Evolutionary conservation across 2,113 vertebrate genomes (phyloP).

Genomic region (Xiphias gladius): DNA sequence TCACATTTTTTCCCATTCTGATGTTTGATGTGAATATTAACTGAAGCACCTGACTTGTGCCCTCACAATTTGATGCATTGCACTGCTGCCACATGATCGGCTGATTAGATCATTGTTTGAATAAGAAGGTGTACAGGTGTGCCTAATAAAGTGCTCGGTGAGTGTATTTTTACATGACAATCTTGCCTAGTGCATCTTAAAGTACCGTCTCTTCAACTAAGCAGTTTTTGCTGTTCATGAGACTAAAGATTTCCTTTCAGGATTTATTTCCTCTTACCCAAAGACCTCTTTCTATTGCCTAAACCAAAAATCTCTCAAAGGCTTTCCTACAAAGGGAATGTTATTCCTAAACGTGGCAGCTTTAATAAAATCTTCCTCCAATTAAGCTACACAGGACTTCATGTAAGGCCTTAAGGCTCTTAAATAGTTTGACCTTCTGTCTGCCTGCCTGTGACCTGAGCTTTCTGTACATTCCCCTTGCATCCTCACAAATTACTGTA

Average conservation of each 20-base stretch:
- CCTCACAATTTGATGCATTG: too few relatives aligned
- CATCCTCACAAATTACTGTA: slow-evolving; percentile 13
- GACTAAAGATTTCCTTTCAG: slow-evolving; percentile 7
- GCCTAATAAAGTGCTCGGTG: background rate
- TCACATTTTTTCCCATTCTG: too few relatives aligned
- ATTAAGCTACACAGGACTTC: slow-evolving; percentile 1
- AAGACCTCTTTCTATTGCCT: background rate
- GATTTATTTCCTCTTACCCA: slow-evolving; percentile 3
- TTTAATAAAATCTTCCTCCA: background rate
- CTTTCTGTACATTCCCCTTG: background rate
- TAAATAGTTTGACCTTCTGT: slow-evolving; percentile 11
- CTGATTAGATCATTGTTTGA: too few relatives aligned
- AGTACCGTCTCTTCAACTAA: background rate
- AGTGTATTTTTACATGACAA: background rate
- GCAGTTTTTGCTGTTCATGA: slow-evolving; percentile 18
- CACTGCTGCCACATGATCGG: too few relatives aligned
- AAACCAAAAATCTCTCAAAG: slow-evolving; percentile 3
- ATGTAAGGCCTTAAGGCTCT: background rate
- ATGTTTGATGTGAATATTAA: too few relatives aligned
- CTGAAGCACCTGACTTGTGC: too few relatives aligned
- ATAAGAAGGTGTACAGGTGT: too few relatives aligned
- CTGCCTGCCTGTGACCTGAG: background rate
- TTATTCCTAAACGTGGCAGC: background rate
- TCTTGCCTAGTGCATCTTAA: background rate
- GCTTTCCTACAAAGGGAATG: slow-evolving; percentile 3